These are phyloP conservation scores for Lasiurus cinereus DNA, from an alignment of 2,113 vertebrate genomes.

Conservation along the genomic window DNA sequence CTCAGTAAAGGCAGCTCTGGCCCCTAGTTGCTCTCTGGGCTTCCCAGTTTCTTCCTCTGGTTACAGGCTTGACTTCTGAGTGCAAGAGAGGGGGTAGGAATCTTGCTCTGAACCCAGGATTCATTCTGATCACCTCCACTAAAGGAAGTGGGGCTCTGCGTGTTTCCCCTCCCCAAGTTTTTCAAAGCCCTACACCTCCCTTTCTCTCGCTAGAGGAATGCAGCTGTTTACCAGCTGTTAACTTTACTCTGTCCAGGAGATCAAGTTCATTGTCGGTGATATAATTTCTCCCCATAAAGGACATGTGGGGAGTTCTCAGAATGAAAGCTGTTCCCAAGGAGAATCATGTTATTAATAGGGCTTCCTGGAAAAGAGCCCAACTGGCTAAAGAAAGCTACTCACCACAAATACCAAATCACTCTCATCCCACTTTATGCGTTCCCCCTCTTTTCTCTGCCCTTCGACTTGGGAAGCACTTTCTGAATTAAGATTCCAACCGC, in stretches of 20 bases:
- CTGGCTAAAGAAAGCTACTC: conserved; percentile 54
- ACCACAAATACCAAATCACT: conserved; percentile 37
- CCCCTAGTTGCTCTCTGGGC: background rate
- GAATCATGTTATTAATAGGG: conserved; percentile 59
- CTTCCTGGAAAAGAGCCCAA: conserved; percentile 67
- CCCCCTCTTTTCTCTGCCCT: conserved; percentile 6
- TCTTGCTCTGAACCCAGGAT: conserved; percentile 9
- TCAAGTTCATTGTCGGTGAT: conserved; percentile 33
- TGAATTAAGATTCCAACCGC: conserved; percentile 60
- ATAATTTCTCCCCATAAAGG: conserved; percentile 63
- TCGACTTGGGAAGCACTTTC: conserved; percentile 61
- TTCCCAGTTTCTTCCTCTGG: background rate
- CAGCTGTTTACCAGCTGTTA: conserved; percentile 74
- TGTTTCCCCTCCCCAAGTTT: background rate
- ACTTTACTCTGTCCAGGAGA: conserved; percentile 6
- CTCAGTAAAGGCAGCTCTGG: background rate
- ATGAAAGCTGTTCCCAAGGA: conserved; percentile 57
- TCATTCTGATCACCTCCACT: background rate
- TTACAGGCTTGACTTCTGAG: background rate
- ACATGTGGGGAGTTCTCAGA: conserved; percentile 61
- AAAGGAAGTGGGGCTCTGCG: background rate
- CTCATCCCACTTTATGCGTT: background rate
- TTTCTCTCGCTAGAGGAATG: conserved; percentile 29
- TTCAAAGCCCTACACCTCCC: background rate
- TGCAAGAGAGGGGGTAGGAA: background rate